Evolutionary conservation across 2,113 vertebrate species (phyloP).

Genomic region (Tringa solitaria): DNA sequence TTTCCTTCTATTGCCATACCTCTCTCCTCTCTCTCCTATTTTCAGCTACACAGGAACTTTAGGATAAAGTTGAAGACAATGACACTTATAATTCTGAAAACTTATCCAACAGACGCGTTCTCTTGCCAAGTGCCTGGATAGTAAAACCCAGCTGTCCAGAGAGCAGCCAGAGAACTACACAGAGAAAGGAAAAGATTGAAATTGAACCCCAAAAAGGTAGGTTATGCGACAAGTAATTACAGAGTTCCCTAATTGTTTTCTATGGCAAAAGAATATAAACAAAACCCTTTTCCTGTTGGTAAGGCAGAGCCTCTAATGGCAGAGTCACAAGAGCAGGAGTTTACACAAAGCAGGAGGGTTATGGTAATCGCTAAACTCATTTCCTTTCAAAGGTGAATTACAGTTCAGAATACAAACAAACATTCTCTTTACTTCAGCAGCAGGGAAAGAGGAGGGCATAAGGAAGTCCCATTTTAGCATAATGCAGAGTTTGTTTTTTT

Average conservation of each 20-base stretch:
- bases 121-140: background rate
- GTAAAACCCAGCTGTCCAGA: background rate
- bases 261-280: slow-evolving; percentile 10
- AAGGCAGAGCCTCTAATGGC: slow-evolving; percentile 1
- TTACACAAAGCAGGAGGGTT: slow-evolving; percentile 19
- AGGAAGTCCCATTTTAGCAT: slow-evolving; percentile 32
- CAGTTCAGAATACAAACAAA: slow-evolving; percentile 60
- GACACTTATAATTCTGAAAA: background rate
- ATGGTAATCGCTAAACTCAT: slow-evolving; percentile 29
- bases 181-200: background rate
- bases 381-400: slow-evolving; percentile 62
- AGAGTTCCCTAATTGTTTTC: slow-evolving; percentile 14
- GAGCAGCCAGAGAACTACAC: background rate
- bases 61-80: background rate
- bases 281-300: background rate
- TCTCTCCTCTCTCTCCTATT: background rate
- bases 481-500: slow-evolving; percentile 44
- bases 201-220: background rate
- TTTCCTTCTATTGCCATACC: background rate
- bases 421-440: slow-evolving; percentile 1
- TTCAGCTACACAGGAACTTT: background rate
- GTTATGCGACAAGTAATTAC: background rate
- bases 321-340: background rate
- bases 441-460: background rate
- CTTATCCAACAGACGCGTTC: background rate